phyloP scores from a whole-genome alignment of 2,888 invertebrate genomes.

The Brenthis ino region DNA sequence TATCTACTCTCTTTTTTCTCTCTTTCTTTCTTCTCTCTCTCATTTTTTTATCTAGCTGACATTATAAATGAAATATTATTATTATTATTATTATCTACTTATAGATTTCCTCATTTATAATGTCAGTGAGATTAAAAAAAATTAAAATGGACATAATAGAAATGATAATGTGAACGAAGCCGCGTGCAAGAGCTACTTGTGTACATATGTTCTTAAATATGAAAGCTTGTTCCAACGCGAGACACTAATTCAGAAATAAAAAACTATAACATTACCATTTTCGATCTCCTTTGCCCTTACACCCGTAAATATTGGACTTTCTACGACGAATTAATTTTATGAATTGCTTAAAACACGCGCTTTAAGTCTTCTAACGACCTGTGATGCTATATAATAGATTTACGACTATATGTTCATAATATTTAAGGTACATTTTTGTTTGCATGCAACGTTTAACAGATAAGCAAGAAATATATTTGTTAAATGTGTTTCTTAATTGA shows the following conservation, averaged over 20 bases:
- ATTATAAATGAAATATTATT: too few relatives aligned
- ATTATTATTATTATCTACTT: too few relatives aligned
- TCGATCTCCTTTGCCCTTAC: constrained; percentile 35
- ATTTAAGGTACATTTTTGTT: background rate
- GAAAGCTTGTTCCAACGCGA: background rate
- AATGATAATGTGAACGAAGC: too few relatives aligned
- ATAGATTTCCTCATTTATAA: too few relatives aligned
- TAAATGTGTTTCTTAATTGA: constrained; percentile 27
- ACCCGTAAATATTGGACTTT: constrained; percentile 40
- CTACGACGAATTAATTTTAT: constrained; percentile 38
- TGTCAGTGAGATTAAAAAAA: too few relatives aligned
- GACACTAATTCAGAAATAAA: constrained; percentile 25
- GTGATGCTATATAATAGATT: background rate
- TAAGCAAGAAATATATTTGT: constrained; percentile 18
- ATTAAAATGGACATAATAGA: too few relatives aligned
- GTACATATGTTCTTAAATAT: too few relatives aligned
- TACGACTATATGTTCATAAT: background rate
- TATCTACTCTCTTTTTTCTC: too few relatives aligned
- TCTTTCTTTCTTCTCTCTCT: too few relatives aligned
- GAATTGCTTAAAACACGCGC: constrained; percentile 30
- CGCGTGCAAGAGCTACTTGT: too few relatives aligned
- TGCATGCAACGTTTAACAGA: background rate
- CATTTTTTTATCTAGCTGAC: too few relatives aligned
- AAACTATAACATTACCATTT: constrained; percentile 27
- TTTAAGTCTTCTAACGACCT: constrained; percentile 15